Conservation (phyloP, 1,140 invertebrate species). For the Drosophila baimaii region DNA sequence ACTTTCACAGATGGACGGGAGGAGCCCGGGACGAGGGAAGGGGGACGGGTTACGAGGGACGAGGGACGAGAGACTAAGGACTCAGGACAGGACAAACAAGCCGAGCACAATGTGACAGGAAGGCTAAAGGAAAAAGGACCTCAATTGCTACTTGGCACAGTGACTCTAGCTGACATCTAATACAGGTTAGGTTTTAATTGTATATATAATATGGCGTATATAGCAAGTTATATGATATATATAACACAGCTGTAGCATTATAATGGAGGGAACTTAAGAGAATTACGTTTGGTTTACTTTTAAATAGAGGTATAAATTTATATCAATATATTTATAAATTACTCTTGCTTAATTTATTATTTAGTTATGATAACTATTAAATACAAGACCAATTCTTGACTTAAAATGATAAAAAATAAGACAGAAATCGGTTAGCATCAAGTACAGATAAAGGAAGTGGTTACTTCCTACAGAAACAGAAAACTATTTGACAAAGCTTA, state of each 20-base stretch:
- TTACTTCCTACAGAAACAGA: neutral
- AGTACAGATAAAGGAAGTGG: too few relatives aligned
- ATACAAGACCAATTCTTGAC: too few relatives aligned
- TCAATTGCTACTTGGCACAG: conserved; percentile 24
- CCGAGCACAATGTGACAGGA: conserved; percentile 56
- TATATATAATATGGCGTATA: neutral
- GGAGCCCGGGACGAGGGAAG: neutral
- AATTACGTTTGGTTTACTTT: neutral
- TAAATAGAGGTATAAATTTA: neutral
- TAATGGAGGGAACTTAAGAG: too few relatives aligned
- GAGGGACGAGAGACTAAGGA: neutral
- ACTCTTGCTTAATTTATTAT: neutral
- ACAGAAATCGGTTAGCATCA: too few relatives aligned
- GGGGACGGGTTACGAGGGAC: neutral
- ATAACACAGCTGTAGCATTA: too few relatives aligned
- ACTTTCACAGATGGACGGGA: conserved; percentile 26
- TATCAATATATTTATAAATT: neutral
- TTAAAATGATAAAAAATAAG: too few relatives aligned
- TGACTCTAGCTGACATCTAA: conserved; percentile 9
- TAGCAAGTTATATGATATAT: neutral
- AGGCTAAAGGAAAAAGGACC: conserved; percentile 30
- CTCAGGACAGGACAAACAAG: conserved; percentile 35
- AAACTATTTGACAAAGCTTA: neutral
- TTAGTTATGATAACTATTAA: too few relatives aligned
- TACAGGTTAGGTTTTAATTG: conserved; percentile 1